Conservation (phyloP, 2,888 invertebrate genomes). For the Zaprionus bogoriensis region DNA sequence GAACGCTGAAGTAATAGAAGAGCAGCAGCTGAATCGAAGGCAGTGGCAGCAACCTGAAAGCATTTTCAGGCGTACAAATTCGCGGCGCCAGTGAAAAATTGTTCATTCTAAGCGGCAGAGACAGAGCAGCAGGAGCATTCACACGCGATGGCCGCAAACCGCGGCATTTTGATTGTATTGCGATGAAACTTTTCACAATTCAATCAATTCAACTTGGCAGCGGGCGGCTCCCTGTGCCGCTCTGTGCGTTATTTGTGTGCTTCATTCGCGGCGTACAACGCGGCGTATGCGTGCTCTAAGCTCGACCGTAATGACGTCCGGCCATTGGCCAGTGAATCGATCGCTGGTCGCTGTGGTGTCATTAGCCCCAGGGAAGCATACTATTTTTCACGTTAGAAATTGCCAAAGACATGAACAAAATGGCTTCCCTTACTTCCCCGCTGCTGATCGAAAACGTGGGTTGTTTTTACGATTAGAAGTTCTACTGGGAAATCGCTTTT, state of each 20-base stretch:
- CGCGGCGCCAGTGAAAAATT: slow-evolving; percentile 25
- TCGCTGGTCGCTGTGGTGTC: background rate
- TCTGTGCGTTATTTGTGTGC: slow-evolving; percentile 15
- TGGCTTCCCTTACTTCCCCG: background rate
- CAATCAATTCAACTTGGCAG: slow-evolving; percentile 63
- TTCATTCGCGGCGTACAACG: slow-evolving; percentile 10
- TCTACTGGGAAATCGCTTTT: background rate
- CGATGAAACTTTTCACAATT: slow-evolving; percentile 73
- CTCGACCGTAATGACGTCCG: slow-evolving; percentile 12
- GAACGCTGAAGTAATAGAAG: slow-evolving; percentile 1
- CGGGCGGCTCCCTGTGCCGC: background rate
- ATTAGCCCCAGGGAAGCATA: background rate
- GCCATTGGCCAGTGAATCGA: background rate
- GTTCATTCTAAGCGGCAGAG: background rate
- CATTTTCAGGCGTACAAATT: slow-evolving; percentile 42
- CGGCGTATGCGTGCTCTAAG: slow-evolving; percentile 51
- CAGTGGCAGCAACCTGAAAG: slow-evolving; percentile 28
- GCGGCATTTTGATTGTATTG: slow-evolving; percentile 67
- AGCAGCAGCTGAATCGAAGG: background rate
- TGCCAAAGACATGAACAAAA: background rate
- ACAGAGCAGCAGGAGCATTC: slow-evolving; percentile 1
- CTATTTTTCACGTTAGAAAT: background rate
- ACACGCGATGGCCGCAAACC: slow-evolving; percentile 63
- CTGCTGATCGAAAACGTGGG: background rate
- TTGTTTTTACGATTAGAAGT: background rate